Percentiles rank a stretch among this genome's conserved stretches.
Evolutionary conservation across 2,113 vertebrate species (phyloP).

Genomic region (Cyanistes caeruleus): DNA sequence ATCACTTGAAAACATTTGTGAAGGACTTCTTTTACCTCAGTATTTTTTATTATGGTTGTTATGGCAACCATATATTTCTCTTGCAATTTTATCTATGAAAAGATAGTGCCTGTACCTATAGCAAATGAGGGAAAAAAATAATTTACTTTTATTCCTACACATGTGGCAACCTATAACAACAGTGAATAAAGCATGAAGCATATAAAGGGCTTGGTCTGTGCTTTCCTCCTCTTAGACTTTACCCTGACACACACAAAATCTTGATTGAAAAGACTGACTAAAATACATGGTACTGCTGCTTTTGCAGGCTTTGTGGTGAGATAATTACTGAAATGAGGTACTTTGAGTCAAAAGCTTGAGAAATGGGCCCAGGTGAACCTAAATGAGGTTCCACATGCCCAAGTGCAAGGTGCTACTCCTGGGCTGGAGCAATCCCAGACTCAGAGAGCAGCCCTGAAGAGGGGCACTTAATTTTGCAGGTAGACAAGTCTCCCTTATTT

Average conservation of each 20-base stretch:
- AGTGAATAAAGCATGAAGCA: background rate
- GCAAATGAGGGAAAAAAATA: background rate
- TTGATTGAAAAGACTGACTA: background rate
- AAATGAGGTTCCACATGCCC: background rate
- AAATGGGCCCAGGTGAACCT: background rate
- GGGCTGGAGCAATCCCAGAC: background rate
- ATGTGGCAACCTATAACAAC: background rate
- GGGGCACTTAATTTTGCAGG: background rate
- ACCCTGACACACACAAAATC: background rate
- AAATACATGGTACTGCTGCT: background rate
- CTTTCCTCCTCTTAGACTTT: background rate
- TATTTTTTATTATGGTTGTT: slow-evolving; percentile 64
- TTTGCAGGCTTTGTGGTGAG: background rate
- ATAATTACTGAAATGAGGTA: background rate
- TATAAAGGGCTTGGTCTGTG: background rate
- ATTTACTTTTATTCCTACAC: background rate
- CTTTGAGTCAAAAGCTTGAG: background rate
- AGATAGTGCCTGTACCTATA: background rate
- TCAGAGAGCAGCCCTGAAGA: background rate
- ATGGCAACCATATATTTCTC: slow-evolving; percentile 39
- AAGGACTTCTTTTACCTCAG: slow-evolving; percentile 13
- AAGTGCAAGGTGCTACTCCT: background rate
- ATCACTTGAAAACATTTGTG: slow-evolving; percentile 65
- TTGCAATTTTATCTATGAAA: slow-evolving; percentile 40
- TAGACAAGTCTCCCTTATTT: background rate